Evolutionary conservation across 2,888 invertebrate species (phyloP), one percentile per base, ranked within the genome.

Genomic region (Phlogophora meticulosa): DNA sequence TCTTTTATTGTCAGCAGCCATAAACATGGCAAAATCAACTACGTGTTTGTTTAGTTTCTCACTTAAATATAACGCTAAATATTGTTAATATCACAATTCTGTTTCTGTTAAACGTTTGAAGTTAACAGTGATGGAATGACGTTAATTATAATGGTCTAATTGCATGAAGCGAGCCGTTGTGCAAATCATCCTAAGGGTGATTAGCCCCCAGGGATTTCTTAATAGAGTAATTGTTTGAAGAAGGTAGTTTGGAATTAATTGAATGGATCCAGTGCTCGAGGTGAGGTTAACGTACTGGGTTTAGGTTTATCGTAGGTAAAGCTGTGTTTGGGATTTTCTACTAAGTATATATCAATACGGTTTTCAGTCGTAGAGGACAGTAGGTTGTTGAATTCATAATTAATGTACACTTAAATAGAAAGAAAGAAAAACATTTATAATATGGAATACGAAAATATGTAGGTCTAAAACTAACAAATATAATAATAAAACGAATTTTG

Each of bases 141-240:
- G 43, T 70, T 59, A 51, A 71, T 59, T 67, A 59, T 7, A 43
- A 43, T 53, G 55, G 32, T 13, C 4, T 71, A 24, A 71, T 60
- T 51, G 36, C 20, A 42, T 42, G 49, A 42, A 17, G n/a, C 22
- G 4, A 32, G 17, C 24, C 4, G 7, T 45, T 32, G 43, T 45
- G 24, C 11, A 45, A 59, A 43, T 60, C 15, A n/a, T 32, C 13
- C 10, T 59, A 5, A 43, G 10, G 22, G 17, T 32, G 7, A n/a
- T 24, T 15, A 28, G 13, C 17, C 28, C 5, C 34, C 3, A 40
- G 46, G 20, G 28, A 40, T 48, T 46, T 17, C 15, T 11, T 49
- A 42, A 42, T 11, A 28, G 17, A 43, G 17, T 36, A 22, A 48
- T 70, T 58, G 59, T 48, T 70, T 69, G 10, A 57, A 40, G 32